Base-by-base conservation (phyloP, 2,113 vertebrate species). In the Phaetusa simplex region DNA sequence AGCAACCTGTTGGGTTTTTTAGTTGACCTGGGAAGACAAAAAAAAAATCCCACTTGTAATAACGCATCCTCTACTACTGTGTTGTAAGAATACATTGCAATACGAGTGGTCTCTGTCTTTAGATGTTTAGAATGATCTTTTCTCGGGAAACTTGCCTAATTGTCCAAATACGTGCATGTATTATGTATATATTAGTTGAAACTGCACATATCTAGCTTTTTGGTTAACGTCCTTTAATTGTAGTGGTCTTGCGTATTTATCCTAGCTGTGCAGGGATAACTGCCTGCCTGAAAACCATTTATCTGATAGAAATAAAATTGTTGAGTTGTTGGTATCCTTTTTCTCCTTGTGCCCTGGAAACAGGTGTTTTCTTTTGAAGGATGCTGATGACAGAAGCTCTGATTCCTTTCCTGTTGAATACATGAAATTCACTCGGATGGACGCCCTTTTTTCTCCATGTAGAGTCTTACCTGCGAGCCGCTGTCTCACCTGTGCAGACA, bases 401-500 rank as follows among this genome's bases (percentile, higher is more conserved):
- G 29, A 18, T 86, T 50, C 21, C 5, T 92, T 50, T 65, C 20
- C 6, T 26, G 0, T 5, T 42, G 6, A 29, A 18, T 32, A 29
- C 11, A 2, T 21, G 9, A 17, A 50, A 7, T 50, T 29, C n/a
- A 5, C 32, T 40, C 0, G 1, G 10, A 20, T 27, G 45, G 34
- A 43, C 18, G 8, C 8, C 9, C 8, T 45, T 32, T 81, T 64
- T 23, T 53, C 12, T 36, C 76, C 24, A 6, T 12, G 19, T 17
- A 30, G 53, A 73, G 21, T 79, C 50, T 82, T 36, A 36, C 69
- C 66, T 78, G 45, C 12, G n/a, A 50, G 58, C 67, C 88, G 16
- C 56, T 43, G 12, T 32, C 22, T 45, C 50, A 73, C 59, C 61
- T 91, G 20, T 34, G 49, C 79, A 74, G 82, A 40, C 47, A 12